These are phyloP conservation scores for Chironomus striatipennis DNA, from an alignment of 1,140 invertebrate genomes.

Conservation along the genomic window DNA sequence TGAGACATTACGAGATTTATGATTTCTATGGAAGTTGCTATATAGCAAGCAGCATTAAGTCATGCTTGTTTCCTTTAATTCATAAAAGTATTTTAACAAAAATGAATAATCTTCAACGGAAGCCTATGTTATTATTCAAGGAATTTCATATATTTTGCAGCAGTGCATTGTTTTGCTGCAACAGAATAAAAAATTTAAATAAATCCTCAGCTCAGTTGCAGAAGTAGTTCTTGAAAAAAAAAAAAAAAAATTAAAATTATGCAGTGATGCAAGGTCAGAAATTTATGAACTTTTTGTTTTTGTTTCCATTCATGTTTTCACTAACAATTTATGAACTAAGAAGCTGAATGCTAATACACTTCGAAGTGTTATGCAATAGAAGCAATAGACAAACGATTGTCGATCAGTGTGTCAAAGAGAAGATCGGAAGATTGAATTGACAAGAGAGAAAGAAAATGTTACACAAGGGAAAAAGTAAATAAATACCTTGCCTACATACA, in stretches of 20 bases:
- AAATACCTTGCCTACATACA: neutral
- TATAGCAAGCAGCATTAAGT: neutral
- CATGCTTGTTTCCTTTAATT: constrained; percentile 8
- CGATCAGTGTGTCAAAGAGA: neutral
- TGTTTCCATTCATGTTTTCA: too few relatives aligned
- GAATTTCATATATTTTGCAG: neutral
- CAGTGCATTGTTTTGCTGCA: constrained; percentile 1
- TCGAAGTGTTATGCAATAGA: neutral
- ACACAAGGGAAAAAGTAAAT: neutral
- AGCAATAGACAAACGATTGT: neutral
- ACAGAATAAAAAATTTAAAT: neutral
- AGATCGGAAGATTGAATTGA: neutral
- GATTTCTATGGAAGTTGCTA: neutral
- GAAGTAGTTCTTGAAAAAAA: too few relatives aligned
- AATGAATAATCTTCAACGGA: neutral
- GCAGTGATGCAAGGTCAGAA: too few relatives aligned
- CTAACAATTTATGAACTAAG: too few relatives aligned
- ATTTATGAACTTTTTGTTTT: too few relatives aligned
- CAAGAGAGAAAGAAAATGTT: neutral
- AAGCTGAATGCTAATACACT: too few relatives aligned
- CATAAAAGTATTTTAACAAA: neutral
- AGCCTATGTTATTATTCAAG: neutral
- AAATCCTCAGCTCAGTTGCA: too few relatives aligned
- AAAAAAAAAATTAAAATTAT: too few relatives aligned
- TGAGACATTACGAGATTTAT: neutral